Base-by-base conservation (phyloP, 2,888 invertebrate genomes). In the Drosophila cyrtoloma region DNA sequence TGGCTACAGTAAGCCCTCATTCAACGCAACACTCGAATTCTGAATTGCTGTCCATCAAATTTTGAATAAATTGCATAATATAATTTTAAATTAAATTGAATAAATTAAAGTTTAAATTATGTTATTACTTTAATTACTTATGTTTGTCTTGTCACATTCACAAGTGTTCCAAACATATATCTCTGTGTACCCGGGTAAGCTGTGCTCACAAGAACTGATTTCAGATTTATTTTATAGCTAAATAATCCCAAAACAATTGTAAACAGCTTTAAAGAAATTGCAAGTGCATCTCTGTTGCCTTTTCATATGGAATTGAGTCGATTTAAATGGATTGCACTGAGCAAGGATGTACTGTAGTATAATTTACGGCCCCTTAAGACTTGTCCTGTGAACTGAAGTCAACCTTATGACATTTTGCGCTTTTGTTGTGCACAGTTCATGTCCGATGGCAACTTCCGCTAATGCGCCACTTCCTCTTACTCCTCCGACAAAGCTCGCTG, bases 391-490 rank as follows among this genome's bases (percentile, higher is more conserved):
- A 37, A 50, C 59, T 32, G 26, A 37, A 32, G 39, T 71, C 56
- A 71, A 65, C 39, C 67, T 57, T 67, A 72, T 81, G 81, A 76
- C 74, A 81, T 84, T 47, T 87, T 82, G 74, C 69, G 68, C 68
- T 72, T 74, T 73, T 81, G 76, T 75, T 75, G 59, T 78, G 59
- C 53, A 63, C 67, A 28, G 42, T 37, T 47, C 68, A 67, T 47
- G 44, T 68, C 56, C 52, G 82, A 75, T 84, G 73, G 79, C 61
- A 70, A 86, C 86, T 85, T 88, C 75, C 81, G 71, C 62, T 68
- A 75, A 77, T 74, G 70, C 63, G 28, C 44, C 53, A 42, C 44
- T 53, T 59, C 39, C 39, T 14, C 37, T 14, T 9, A 47, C 47
- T 3, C 7, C 16, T 28, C 14, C 16, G 1, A 2, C 26, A 39